Base-by-base conservation (phyloP, 2,888 invertebrate genomes). In the Hybos culiciformis region DNA sequence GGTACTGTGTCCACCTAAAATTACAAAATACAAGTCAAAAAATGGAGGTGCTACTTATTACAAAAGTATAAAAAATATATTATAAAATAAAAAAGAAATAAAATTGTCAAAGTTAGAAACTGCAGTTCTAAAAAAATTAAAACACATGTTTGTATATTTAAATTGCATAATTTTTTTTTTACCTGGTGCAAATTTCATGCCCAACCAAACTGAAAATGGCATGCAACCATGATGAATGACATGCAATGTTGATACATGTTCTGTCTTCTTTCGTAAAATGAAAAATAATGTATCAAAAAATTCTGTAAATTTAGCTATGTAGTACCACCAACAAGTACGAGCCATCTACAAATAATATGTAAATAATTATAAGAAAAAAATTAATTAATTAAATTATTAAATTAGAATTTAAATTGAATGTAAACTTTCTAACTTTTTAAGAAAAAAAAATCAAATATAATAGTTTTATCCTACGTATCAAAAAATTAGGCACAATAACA, bases 281-380 rank as follows among this genome's bases (percentile, higher is more conserved):
- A 94, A 94, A 78, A 93, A 94, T 57, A 93, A 82, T 58, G 94
- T 94, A 72, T 96, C 94, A 62, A 91, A 80, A 68, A 94, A 90
- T 69, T 96, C 94, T 56, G 92, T 88, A 69, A 93, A 93, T 70
- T 94, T 96, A 59, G 92, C 88, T 68, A 94, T 81, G 72, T 88
- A 93, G 69, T 93, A 94, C 90, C 88, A 90, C 91, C 92, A 94
- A 68, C 91, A 91, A 33, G 86, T 85, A 56, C 77, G 75, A 42
- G 85, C 88, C 88, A 94, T 92, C 85, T 86, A 66, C 36, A 68
- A 59, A 50, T 46, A n/a, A n/a, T n/a, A 46, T 55, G 55, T 49
- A 52, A 54, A 31, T 8, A 39, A 39, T n/a, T 15, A 6, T 12
- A 59, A 50, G 46, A 46, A 55, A 56, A 49, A 52, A 54, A 43